phyloP scores from a whole-genome alignment of 2,113 vertebrate species.

The Sterrhoptilus dennistouni region DNA sequence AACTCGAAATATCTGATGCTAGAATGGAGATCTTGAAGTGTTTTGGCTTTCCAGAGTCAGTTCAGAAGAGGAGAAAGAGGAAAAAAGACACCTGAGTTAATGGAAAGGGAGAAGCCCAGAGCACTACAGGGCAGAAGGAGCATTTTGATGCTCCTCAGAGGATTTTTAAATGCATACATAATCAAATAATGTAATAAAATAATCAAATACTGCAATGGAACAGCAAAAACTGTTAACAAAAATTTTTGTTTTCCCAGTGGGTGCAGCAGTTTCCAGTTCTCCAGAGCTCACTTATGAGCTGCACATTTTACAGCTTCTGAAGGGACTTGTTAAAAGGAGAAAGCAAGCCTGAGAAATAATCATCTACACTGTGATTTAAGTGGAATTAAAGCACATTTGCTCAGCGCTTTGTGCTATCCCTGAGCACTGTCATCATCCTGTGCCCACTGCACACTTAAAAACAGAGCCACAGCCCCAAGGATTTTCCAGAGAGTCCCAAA shows the following conservation, averaged over 20 bases:
- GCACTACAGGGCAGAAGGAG: background rate
- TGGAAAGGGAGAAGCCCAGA: background rate
- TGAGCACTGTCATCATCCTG: fast-evolving
- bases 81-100: background rate
- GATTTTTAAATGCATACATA: background rate
- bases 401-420: fast-evolving
- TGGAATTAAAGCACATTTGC: background rate
- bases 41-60: background rate
- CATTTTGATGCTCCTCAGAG: background rate
- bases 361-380: background rate
- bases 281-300: background rate
- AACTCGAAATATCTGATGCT: background rate
- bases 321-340: background rate
- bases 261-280: background rate
- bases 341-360: background rate
- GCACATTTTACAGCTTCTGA: background rate
- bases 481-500: background rate
- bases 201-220: background rate
- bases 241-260: background rate
- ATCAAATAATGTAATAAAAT: background rate
- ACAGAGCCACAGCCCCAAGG: background rate
- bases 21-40: background rate
- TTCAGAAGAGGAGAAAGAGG: background rate
- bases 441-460: background rate
- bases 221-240: background rate